Evolutionary conservation across 2,797 vertebrate genomes (phyloP).

Genomic region (Onychomys arenicola): DNA sequence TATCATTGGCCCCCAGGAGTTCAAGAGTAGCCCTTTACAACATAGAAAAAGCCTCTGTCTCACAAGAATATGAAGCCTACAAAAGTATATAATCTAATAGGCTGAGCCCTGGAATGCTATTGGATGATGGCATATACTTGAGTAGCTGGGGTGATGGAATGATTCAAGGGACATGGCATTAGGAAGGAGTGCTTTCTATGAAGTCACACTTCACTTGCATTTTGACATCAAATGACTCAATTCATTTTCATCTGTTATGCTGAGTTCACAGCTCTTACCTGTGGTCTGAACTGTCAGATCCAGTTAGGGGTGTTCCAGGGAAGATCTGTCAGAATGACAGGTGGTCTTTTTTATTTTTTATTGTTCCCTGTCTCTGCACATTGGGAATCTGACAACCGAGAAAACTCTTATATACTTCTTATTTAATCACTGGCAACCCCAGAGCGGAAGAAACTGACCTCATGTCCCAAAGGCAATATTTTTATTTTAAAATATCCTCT

Average conservation of each 20-base stretch:
- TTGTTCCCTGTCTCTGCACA: background rate
- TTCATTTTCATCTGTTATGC: slow-evolving; percentile 73
- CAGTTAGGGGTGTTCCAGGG: slow-evolving; percentile 76
- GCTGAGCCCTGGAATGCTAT: background rate
- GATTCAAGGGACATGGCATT: slow-evolving; percentile 12
- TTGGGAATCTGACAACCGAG: slow-evolving; percentile 71
- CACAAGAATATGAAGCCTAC: background rate
- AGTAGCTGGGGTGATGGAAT: slow-evolving; percentile 9
- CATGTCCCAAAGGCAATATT: background rate
- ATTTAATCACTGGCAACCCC: slow-evolving; percentile 15
- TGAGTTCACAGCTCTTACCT: slow-evolving; percentile 77
- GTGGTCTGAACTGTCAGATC: slow-evolving; percentile 80
- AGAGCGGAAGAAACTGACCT: slow-evolving; percentile 35
- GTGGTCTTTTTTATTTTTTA: slow-evolving; percentile 67
- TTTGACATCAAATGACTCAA: slow-evolving; percentile 75
- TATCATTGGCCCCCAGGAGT: background rate
- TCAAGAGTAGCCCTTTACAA: background rate
- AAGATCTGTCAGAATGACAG: slow-evolving; percentile 81
- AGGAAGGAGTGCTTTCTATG: slow-evolving; percentile 60
- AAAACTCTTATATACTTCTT: slow-evolving; percentile 69
- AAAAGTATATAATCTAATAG: background rate
- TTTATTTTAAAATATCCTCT: slow-evolving; percentile 30
- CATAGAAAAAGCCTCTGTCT: background rate
- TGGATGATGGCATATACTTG: background rate
- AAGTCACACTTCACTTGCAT: slow-evolving; percentile 76